Evolutionary conservation across 2,113 vertebrate species (phyloP), one percentile per base, ranked within the genome.

Genomic region (Garra rufa): DNA sequence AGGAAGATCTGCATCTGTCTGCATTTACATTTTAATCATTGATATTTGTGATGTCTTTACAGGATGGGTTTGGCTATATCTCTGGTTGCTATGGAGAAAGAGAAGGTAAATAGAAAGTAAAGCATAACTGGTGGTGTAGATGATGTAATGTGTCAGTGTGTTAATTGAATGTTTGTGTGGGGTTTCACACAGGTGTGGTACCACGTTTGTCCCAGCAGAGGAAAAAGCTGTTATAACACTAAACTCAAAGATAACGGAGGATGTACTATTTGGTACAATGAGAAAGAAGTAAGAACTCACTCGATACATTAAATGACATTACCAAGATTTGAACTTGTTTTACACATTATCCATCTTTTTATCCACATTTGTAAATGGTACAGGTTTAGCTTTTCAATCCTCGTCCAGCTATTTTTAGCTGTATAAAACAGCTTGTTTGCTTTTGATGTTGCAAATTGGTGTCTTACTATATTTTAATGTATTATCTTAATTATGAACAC

Each of bases 191-290:
- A 99, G 98, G 98, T 99, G 81, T 99, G 98, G 98, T 99, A 99
- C 91, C 98, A 99, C 0, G 96, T 97, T 1, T 99, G 98, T 74
- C 83, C 95, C 14, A 99, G 93, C 92, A 94, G 97, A 90, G 98
- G 98, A 30, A 95, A 97, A 89, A 96, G 96, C 0, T 99, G 98
- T 91, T 96, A 97, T 0, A 99, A 99, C 90, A 99, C 98, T 3
- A 94, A 94, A 6, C 95, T 99, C 87, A 99, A 99, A 91, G 97
- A 99, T 14, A 96, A 98, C 0, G 98, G 98, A 6, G 98, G 98
- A 26, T 99, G 98, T 87, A 99, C 98, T 84, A 99, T 99, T 89
- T 99, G 98, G 98, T 99, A 99, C 95, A 99, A 99, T 1, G 98
- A 99, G 88, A 96, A 96, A 91, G 96, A 97, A 95, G 96, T 96